Base-by-base conservation (phyloP, 2,888 invertebrate species). In the Anoncus sp. region DNA sequence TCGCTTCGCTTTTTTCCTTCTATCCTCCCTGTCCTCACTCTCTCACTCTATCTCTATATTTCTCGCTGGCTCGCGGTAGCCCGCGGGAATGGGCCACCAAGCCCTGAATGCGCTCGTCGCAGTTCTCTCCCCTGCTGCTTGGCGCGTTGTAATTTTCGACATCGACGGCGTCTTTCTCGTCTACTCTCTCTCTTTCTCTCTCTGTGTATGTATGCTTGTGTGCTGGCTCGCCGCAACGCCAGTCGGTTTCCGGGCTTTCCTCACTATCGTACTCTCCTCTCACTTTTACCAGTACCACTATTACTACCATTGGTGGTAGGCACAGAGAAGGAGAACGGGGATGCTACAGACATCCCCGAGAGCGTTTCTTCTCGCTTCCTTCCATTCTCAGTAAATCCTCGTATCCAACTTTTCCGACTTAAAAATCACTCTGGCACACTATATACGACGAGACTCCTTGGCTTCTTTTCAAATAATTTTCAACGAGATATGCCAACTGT, bases 131-230 rank as follows among this genome's bases (percentile, higher is more conserved):
- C 24, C 47, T 14, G 55, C 38, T 55, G 47, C 53, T 53, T 53
- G 45, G 65, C 67, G 49, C 73, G 73, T 73, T 77, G 77, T 73
- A 77, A 77, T 73, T 77, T 77, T 77, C 77, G 73, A 73, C 73
- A 73, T 69, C 69, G 73, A 77, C 73, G 77, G 57, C 63, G 69
- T 16, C 63, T 45, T 59, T 49, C 35, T 45, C 51, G 16, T 67
- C 45, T 10, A 16, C 45, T 66, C 35, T 40, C 38, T 7, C 27
- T 43, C 22, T 27, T 14, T 53, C 53, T 71, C 7, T 3, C 6
- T 53, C 12, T 10, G 27, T 20, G 18, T 47, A 16, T 45, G 49
- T 31, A 35, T 18, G 51, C 47, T 14, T 43, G 71, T 71, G 43
- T 20, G 53, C 24, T 55, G 67, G 77, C 62, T 45, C 63, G 51